phyloP scores from a whole-genome alignment of 2,797 vertebrate genomes.

The Ciconia nigra region DNA sequence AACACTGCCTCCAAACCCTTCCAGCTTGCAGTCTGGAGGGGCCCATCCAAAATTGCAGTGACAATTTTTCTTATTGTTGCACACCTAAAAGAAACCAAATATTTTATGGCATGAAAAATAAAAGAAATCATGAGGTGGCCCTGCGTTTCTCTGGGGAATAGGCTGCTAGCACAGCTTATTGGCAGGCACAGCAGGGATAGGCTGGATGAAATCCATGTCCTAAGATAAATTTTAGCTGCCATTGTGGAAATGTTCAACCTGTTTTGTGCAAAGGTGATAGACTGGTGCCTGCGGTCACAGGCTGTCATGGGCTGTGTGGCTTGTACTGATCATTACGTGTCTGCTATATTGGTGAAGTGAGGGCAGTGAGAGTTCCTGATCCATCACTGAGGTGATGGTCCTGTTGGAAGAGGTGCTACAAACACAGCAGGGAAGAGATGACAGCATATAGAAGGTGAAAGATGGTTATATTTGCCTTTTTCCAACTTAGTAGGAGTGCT shows the following conservation, averaged over 20 bases:
- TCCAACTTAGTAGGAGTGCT: neutral
- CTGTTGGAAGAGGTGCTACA: neutral
- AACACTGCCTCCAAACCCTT: conserved; percentile 77
- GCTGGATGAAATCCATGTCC: neutral
- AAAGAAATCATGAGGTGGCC: rapidly evolving
- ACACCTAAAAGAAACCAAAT: neutral
- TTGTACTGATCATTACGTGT: neutral
- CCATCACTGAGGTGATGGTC: neutral
- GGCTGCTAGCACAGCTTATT: neutral
- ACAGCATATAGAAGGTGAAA: neutral
- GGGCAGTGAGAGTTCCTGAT: neutral
- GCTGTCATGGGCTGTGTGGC: rapidly evolving
- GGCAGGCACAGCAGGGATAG: neutral
- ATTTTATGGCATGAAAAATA: neutral
- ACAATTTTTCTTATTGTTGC: conserved; percentile 75
- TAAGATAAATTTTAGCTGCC: neutral
- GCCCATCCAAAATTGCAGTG: conserved; percentile 77
- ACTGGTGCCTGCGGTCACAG: neutral
- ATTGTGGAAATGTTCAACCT: neutral
- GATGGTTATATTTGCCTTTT: neutral
- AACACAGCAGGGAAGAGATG: neutral
- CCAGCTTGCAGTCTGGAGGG: conserved; percentile 56
- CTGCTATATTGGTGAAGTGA: rapidly evolving
- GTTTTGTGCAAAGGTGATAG: neutral
- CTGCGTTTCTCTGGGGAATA: neutral